Conservation (phyloP, 2,888 invertebrate genomes). For the Amiota minor region DNA sequence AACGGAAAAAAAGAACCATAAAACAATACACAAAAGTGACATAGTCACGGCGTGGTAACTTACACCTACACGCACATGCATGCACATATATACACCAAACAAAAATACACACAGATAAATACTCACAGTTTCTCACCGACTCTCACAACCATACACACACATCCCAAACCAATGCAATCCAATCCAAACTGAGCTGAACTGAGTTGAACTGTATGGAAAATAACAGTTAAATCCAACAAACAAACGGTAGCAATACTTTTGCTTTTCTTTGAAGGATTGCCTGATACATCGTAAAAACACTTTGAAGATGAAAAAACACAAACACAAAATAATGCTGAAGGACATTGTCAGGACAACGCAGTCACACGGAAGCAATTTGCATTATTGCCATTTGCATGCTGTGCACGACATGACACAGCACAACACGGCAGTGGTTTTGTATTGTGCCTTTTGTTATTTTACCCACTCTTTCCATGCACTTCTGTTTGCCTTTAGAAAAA, state of each 20-base stretch:
- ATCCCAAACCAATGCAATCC: too few relatives aligned
- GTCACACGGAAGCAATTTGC: constrained; percentile 60
- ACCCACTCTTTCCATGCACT: not conserved
- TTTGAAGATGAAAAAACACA: constrained; percentile 13
- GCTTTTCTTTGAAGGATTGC: too few relatives aligned
- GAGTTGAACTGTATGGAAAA: constrained; percentile 3
- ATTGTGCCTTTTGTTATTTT: not conserved
- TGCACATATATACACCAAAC: not conserved
- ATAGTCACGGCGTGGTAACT: not conserved
- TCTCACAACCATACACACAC: too few relatives aligned
- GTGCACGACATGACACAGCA: constrained; percentile 14
- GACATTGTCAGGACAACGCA: constrained; percentile 36
- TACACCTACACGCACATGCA: constrained; percentile 9
- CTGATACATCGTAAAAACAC: not conserved
- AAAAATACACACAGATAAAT: not conserved
- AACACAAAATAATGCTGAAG: not conserved
- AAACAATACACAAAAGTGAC: not conserved
- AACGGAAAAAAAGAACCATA: constrained; percentile 28
- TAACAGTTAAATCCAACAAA: not conserved
- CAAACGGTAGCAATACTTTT: not conserved
- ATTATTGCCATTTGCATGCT: constrained; percentile 51
- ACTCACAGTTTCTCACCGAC: too few relatives aligned
- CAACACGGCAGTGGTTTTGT: not conserved
- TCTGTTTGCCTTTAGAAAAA: not conserved
- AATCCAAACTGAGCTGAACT: too few relatives aligned